Evolutionary conservation across 2,888 invertebrate species (phyloP), one percentile per base, ranked within the genome.

Genomic region (Cosmopolites sordidus): DNA sequence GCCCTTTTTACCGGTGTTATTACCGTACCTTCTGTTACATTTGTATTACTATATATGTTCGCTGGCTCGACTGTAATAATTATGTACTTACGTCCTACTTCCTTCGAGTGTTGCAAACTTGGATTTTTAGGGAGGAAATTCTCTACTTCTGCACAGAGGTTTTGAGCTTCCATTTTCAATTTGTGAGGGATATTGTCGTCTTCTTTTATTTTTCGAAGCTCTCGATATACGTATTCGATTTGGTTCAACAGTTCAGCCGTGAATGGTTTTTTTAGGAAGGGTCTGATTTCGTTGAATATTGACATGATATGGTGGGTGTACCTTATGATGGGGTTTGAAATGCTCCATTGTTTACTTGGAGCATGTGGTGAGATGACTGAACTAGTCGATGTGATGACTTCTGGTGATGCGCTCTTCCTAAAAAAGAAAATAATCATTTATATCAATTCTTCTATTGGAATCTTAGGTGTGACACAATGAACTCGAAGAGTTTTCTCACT

Each of bases 231-330:
- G 12, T 38, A 27, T 1, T 43, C 30, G 11, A 53, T 40, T 3
- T 30, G 6, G 11, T 38, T 39, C 12, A 48, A 17, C 3, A 39
- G 4, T 4, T 38, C 39, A n/a, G 37, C n/a, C 8, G 14, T 29
- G 30, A 53, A 48, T 14, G 30, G 37, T n/a, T 48, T 17, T 2
- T 5, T n/a, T n/a, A 51, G 16, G 3, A 43, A 9, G n/a, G 5
- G 12, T 12, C 33, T 33, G 33, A 33, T 33, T 33, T 12, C 33
- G 11, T 12, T n/a, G n/a, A 33, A 33, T 2, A 33, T 33, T 4
- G 33, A 5, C 11, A 33, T 33, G 33, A 33, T 33, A 3, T 12
- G 33, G n/a, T 33, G 11, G 33, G 11, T 11, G 22, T 22, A 8
- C 3, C 22, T 22, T 22, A 22, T 22, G 4, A 22, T 22, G 3